Conservation (phyloP, 2,113 vertebrate genomes). For the Hucho hucho region DNA sequence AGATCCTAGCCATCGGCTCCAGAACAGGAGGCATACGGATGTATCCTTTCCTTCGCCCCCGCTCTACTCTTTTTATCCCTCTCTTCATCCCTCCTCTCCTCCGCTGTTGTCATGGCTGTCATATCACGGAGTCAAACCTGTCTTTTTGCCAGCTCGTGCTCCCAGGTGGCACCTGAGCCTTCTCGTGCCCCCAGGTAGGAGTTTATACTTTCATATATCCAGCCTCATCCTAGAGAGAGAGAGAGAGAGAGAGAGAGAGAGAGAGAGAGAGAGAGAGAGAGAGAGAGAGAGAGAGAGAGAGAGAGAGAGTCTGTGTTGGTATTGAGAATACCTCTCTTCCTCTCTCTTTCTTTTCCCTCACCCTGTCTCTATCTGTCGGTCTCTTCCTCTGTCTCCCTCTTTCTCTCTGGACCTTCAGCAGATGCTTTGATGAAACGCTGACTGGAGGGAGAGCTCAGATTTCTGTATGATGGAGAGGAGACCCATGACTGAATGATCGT, state of each 20-base stretch:
- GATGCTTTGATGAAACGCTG: neutral
- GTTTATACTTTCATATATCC: conserved; percentile 45
- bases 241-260: neutral
- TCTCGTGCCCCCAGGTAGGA: conserved; percentile 56
- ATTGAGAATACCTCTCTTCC: too few species aligned
- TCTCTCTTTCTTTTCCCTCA: too few species aligned
- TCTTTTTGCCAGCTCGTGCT: conserved; percentile 23
- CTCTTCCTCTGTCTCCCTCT: neutral
- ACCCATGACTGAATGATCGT: conserved; percentile 48
- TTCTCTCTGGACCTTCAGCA: neutral
- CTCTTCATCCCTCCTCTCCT: conserved; percentile 7
- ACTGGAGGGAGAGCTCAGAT: conserved; percentile 24
- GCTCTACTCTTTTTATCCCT: neutral
- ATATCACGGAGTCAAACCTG: conserved; percentile 42
- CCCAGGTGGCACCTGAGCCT: conserved; percentile 37
- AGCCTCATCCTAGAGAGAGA: conserved; percentile 3
- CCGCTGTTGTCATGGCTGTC: conserved; percentile 29
- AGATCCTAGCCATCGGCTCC: conserved; percentile 92
- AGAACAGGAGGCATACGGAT: conserved; percentile 92
- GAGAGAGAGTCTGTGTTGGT: neutral
- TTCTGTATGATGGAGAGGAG: conserved; percentile 35
- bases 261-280: neutral
- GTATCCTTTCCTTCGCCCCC: conserved; percentile 85
- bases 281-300: conserved; percentile 15
- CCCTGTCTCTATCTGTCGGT: neutral